Percentiles rank a stretch among this genome's conserved stretches.
These are phyloP conservation scores for Podarcis muralis DNA, from an alignment of 2,113 vertebrate genomes.

Conservation along the genomic window DNA sequence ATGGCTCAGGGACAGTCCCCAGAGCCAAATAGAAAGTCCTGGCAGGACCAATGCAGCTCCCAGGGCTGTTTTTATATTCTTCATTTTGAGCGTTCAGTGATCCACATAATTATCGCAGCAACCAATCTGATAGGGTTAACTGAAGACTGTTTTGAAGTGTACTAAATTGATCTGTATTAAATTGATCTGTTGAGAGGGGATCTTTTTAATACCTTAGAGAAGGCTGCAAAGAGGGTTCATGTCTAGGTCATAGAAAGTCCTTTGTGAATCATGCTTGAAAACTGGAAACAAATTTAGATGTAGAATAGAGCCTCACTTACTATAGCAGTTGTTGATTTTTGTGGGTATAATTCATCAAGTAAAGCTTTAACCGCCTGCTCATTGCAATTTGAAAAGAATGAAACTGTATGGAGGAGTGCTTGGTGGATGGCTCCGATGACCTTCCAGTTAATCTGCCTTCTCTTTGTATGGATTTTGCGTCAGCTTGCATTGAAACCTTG, in stretches of 20 bases:
- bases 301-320: background rate
- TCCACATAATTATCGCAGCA: background rate
- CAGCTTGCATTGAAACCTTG: background rate
- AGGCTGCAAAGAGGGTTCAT: background rate
- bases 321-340: background rate
- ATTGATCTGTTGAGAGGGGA: background rate
- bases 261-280: background rate
- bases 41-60: too few species aligned
- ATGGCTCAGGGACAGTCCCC: too few species aligned
- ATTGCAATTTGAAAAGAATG: background rate
- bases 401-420: background rate
- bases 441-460: background rate
- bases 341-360: background rate
- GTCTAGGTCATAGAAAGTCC: background rate
- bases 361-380: background rate
- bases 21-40: too few species aligned
- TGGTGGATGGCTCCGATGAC: background rate
- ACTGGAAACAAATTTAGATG: background rate
- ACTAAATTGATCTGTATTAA: background rate
- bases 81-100: background rate
- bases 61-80: background rate
- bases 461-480: background rate
- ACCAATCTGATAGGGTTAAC: background rate
- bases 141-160: background rate
- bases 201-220: background rate